Evolutionary conservation across 2,113 vertebrate species (phyloP).

Genomic region (Philantomba maxwellii): DNA sequence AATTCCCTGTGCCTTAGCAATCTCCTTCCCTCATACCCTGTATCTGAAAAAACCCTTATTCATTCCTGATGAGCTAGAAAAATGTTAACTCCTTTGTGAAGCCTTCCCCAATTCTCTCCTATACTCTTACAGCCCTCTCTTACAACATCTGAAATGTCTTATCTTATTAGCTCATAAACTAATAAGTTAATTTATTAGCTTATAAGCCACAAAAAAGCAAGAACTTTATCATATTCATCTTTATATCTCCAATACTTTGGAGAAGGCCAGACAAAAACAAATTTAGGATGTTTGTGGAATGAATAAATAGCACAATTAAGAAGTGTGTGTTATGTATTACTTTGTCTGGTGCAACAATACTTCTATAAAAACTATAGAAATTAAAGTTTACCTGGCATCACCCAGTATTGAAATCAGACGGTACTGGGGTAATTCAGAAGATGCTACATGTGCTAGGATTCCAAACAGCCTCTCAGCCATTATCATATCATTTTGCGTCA

Average conservation of each 20-base stretch:
- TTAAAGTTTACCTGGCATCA: slow-evolving; percentile 87
- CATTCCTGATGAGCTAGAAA: neutral
- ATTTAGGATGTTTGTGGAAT: neutral
- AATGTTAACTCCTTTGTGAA: neutral
- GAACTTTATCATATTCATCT: neutral
- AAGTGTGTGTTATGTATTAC: neutral
- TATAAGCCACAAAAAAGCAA: neutral
- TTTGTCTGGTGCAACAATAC: neutral
- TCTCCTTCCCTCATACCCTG: neutral
- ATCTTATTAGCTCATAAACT: neutral
- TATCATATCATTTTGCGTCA: slow-evolving; percentile 90
- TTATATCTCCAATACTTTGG: neutral
- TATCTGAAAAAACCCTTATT: neutral
- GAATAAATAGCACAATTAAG: neutral
- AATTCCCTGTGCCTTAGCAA: neutral
- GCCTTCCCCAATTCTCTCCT: neutral
- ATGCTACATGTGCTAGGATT: slow-evolving; percentile 89
- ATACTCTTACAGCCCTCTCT: neutral
- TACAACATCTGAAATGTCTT: neutral
- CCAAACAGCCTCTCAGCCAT: slow-evolving; percentile 93
- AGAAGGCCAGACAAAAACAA: neutral
- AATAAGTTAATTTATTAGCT: neutral
- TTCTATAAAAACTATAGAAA: neutral
- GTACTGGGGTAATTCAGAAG: slow-evolving; percentile 90
- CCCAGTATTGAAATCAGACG: slow-evolving; percentile 89